phyloP scores from a whole-genome alignment of 2,888 invertebrate genomes.

The Alloscopus bannaensis region DNA sequence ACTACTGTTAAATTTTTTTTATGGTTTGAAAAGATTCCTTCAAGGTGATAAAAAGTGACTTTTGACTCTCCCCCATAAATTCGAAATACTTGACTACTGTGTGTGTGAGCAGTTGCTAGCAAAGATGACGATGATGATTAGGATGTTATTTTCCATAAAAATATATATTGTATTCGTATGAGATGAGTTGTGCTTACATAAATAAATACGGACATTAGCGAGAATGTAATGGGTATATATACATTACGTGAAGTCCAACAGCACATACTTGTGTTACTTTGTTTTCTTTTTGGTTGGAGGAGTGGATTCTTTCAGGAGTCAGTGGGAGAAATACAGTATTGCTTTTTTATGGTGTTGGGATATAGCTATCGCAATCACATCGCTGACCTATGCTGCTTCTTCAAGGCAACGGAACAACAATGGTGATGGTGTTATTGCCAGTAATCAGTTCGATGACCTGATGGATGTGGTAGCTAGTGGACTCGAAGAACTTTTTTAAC shows the following conservation, averaged over 20 bases:
- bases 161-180: no score
- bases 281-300: neutral
- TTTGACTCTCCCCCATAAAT: constrained; percentile 49
- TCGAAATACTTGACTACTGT: constrained; percentile 29
- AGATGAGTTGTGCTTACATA: constrained; percentile 7
- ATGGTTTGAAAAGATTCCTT: constrained; percentile 45
- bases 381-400: neutral
- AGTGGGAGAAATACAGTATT: neutral
- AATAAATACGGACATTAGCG: neutral
- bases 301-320: no score
- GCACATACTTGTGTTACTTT: no score
- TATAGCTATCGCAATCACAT: no score
- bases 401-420: constrained; percentile 23
- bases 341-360: no score
- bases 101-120: constrained; percentile 1
- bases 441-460: constrained; percentile 64
- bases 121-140: neutral
- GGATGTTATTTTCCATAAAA: no score
- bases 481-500: no score
- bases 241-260: no score
- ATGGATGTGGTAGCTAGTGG: neutral
- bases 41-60: constrained; percentile 51
- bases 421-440: constrained; percentile 33
- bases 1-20: constrained; percentile 51
- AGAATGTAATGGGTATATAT: no score